Percentiles rank a stretch among this genome's conserved stretches.
Conservation (phyloP, 1,140 invertebrate species). For the Acyrthosiphon pisum region DNA sequence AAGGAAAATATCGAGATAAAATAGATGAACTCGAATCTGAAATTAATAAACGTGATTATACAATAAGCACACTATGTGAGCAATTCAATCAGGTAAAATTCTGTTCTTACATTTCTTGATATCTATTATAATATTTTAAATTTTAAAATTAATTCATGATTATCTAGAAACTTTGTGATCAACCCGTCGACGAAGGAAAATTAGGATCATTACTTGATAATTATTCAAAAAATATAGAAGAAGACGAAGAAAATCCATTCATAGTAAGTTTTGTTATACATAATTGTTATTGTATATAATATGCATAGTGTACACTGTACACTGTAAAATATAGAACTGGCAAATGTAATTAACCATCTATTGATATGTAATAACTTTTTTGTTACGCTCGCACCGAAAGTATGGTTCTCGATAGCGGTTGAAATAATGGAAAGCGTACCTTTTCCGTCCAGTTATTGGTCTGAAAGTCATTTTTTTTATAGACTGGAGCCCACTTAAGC, state of each 20-base stretch:
- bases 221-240: conserved; percentile 28
- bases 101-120: background rate
- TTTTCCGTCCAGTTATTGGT: too few species aligned
- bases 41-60: conserved; percentile 50
- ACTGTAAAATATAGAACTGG: background rate
- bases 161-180: conserved; percentile 37
- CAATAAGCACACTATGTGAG: conserved; percentile 41
- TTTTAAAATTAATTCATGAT: background rate
- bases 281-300: too few species aligned
- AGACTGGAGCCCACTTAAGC: too few species aligned
- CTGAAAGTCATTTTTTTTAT: too few species aligned
- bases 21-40: conserved; percentile 66
- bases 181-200: conserved; percentile 20
- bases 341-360: background rate
- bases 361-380: background rate
- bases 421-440: too few species aligned
- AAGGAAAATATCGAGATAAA: conserved; percentile 67
- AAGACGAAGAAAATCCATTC: conserved; percentile 27
- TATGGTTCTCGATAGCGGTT: too few species aligned
- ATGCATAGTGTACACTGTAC: background rate
- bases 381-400: too few species aligned
- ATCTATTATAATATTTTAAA: background rate
- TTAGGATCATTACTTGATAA: conserved; percentile 35
- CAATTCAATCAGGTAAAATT: conserved; percentile 46
- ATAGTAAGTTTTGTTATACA: conserved; percentile 1